Evolutionary conservation across 2,113 vertebrate species (phyloP).

Genomic region (Hystrix cristata): DNA sequence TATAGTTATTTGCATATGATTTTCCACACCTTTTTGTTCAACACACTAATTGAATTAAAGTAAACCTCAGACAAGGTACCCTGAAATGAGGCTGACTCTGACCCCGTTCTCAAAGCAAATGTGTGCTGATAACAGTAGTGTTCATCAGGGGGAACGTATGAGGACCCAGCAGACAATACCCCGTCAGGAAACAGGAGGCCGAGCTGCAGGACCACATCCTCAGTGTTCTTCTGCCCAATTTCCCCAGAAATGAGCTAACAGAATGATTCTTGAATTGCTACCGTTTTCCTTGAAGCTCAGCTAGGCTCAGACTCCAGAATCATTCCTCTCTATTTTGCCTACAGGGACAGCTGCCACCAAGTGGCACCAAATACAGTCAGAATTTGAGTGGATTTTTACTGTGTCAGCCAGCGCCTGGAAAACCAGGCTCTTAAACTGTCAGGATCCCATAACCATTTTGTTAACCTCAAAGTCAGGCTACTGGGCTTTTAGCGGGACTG

Average conservation of each 20-base stretch:
- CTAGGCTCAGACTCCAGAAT: not conserved
- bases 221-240: not conserved
- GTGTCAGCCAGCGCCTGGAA: not conserved
- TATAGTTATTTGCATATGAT: slow-evolving; percentile 58
- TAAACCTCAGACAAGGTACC: not conserved
- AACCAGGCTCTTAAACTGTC: not conserved
- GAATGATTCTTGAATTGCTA: not conserved
- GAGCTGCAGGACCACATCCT: not conserved
- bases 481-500: not conserved
- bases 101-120: not conserved
- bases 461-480: not conserved
- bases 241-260: slow-evolving; percentile 10
- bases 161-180: not conserved
- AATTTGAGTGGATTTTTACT: not conserved
- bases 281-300: not conserved
- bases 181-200: not conserved
- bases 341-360: not conserved
- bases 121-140: not conserved
- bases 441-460: not conserved
- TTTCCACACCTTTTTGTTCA: slow-evolving; percentile 15
- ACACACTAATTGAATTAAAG: slow-evolving; percentile 10
- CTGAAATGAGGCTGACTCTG: not conserved
- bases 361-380: not conserved
- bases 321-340: slow-evolving; percentile 3
- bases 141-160: not conserved